These are phyloP conservation scores for Tinea trinotella DNA, from an alignment of 2,888 invertebrate species.

Conservation along the genomic window DNA sequence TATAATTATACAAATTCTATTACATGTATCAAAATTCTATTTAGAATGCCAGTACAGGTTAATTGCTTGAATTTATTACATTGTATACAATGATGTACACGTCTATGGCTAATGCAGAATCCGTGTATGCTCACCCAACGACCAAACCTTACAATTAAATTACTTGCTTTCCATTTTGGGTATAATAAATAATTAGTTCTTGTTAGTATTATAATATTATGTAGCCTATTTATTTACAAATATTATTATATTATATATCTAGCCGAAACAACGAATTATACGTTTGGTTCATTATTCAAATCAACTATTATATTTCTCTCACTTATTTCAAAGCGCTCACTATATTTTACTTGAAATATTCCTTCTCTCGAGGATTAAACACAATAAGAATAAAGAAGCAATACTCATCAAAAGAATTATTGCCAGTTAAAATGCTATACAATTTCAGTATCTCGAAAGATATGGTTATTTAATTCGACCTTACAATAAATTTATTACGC, in stretches of 20 bases:
- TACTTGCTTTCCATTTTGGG: conserved; percentile 3
- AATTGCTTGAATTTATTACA: background rate
- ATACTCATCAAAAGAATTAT: conserved; percentile 12
- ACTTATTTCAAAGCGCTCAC: background rate
- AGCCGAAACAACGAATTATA: background rate
- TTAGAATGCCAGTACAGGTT: background rate
- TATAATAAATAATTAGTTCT: too few relatives aligned
- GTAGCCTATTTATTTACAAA: background rate
- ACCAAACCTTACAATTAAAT: conserved; percentile 8
- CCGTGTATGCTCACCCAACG: background rate
- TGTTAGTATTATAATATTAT: background rate
- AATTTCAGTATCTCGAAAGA: conserved; percentile 12
- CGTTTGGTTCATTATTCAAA: background rate
- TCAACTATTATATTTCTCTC: background rate
- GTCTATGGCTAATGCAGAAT: conserved; percentile 10
- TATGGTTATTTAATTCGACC: conserved; percentile 16
- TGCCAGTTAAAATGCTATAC: conserved; percentile 10
- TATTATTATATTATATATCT: background rate
- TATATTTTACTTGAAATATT: too few relatives aligned
- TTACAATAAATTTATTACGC: conserved; percentile 13
- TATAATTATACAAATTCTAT: too few relatives aligned
- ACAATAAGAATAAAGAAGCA: conserved; percentile 12
- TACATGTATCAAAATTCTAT: background rate
- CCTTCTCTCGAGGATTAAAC: background rate
- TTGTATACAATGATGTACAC: background rate